phyloP scores from a whole-genome alignment of 2,113 vertebrate species.

The Dunckerocampus dactyliophorus region DNA sequence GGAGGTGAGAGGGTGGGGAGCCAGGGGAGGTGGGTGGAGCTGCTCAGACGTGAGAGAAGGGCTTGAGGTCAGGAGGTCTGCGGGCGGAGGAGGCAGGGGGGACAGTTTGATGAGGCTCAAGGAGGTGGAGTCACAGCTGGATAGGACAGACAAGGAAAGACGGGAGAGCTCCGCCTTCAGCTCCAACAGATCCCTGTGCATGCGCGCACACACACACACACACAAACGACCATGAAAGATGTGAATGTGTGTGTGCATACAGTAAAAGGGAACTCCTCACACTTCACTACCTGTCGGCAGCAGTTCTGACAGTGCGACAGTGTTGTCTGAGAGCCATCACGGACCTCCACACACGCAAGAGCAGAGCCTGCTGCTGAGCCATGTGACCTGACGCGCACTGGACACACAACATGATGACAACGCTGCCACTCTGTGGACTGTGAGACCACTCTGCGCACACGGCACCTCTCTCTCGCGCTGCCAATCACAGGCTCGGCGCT shows the following conservation, averaged over 20 bases:
- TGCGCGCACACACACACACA: background rate
- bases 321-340: background rate
- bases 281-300: constrained; percentile 3
- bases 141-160: background rate
- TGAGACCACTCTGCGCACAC: background rate
- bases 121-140: constrained; percentile 5
- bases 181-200: constrained; percentile 7
- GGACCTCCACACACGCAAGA: background rate
- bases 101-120: background rate
- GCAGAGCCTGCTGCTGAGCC: background rate
- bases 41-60: background rate
- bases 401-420: background rate
- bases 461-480: background rate
- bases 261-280: no score
- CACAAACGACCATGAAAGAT: background rate
- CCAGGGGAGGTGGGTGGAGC: background rate
- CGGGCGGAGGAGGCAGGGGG: background rate
- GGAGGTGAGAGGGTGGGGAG: background rate
- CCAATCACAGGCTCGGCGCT: background rate
- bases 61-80: background rate
- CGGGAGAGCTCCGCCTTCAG: constrained; percentile 6
- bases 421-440: background rate
- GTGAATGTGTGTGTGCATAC: background rate
- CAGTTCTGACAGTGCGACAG: background rate
- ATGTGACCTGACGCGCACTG: background rate